Percentiles rank a stretch among this genome's conserved stretches.
phyloP scores from a whole-genome alignment of 2,113 vertebrate species.

The Microtus oregoni region DNA sequence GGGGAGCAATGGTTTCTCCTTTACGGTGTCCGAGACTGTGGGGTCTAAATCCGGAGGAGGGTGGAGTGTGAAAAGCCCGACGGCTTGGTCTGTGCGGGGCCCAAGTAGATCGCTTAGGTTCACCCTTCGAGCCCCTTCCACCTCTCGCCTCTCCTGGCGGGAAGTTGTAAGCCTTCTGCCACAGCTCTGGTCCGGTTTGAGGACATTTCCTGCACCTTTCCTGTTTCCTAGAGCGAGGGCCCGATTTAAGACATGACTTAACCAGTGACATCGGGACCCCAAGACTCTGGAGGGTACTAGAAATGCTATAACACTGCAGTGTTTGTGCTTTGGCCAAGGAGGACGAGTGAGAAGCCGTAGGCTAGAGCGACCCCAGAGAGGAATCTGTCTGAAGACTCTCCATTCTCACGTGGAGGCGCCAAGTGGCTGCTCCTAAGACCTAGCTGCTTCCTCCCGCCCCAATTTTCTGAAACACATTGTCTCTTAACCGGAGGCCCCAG shows the following conservation, averaged over 20 bases:
- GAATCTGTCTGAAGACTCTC: neutral
- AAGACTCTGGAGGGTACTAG: neutral
- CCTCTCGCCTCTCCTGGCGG: neutral
- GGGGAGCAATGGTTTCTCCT: neutral
- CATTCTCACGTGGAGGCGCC: slow-evolving; percentile 54
- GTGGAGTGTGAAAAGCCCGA: neutral
- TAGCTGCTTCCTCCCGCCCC: neutral
- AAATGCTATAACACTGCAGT: neutral
- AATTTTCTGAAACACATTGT: neutral
- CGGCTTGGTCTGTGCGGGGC: neutral
- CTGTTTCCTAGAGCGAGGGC: too few relatives aligned
- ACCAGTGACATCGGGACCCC: neutral
- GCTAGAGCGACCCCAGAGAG: neutral
- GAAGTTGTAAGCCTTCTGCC: neutral
- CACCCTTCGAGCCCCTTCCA: fast-evolving
- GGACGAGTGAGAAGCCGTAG: neutral
- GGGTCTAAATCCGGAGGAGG: neutral
- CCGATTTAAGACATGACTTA: neutral
- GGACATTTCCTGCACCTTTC: neutral
- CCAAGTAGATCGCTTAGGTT: neutral
- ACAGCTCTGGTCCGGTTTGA: neutral
- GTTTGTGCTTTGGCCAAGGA: neutral
- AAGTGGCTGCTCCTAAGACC: slow-evolving; percentile 35
- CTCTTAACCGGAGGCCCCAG: slow-evolving; percentile 56
- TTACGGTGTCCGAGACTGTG: neutral